Conservation (phyloP, 2,888 invertebrate genomes). For the Hypselothyrea guttata region DNA sequence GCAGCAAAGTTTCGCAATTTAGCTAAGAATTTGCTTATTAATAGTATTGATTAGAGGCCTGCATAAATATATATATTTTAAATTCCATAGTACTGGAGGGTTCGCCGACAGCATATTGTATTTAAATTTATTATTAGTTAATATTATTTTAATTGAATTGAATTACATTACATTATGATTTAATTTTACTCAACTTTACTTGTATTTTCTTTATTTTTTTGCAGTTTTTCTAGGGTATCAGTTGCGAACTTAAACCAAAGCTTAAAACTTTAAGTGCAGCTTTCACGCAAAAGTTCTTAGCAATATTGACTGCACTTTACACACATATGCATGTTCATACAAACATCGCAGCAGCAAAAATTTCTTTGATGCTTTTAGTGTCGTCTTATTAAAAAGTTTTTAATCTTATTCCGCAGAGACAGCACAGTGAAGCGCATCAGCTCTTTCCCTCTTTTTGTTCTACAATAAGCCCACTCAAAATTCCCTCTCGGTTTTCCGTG, state of each 20-base stretch:
- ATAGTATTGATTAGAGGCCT: no score
- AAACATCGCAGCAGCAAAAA: conserved; percentile 38
- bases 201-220: no score
- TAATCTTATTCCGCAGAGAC: conserved; percentile 55
- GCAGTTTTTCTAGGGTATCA: neutral
- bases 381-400: conserved; percentile 73
- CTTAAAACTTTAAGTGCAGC: neutral
- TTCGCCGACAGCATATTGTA: no score
- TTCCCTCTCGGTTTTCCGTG: conserved; percentile 15
- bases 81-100: no score
- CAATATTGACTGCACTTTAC: conserved; percentile 36
- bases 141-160: neutral
- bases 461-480: conserved; percentile 43
- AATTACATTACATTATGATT: no score
- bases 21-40: no score
- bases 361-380: conserved; percentile 76
- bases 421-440: neutral
- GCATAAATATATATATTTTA: no score
- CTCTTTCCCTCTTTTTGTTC: conserved; percentile 40
- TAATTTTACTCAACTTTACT: no score
- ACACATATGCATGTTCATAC: conserved; percentile 28
- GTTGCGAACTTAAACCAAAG: neutral
- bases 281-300: neutral
- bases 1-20: no score
- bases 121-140: neutral